Evolutionary conservation across 2,797 vertebrate species (phyloP).

Genomic region (Rhynchotus rufescens): DNA sequence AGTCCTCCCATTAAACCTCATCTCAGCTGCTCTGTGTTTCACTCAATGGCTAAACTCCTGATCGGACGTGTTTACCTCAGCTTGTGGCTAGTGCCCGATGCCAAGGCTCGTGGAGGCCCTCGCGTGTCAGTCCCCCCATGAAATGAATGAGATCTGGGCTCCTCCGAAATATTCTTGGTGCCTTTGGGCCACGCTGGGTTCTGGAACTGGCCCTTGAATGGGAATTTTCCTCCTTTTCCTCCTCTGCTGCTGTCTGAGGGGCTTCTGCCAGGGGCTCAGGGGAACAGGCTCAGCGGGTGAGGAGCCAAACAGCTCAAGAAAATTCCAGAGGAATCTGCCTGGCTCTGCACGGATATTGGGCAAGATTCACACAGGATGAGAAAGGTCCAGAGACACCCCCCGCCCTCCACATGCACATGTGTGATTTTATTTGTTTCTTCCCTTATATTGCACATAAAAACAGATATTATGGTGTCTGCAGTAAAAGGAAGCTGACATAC

Average conservation of each 20-base stretch:
- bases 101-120: neutral
- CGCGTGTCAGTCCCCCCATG: neutral
- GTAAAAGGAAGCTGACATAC: neutral
- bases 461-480: too few species aligned
- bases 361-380: neutral
- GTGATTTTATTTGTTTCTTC: fast-evolving
- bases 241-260: neutral
- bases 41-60: neutral
- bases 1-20: neutral
- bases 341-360: neutral
- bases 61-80: neutral
- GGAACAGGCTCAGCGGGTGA: neutral
- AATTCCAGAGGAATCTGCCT: neutral
- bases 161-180: neutral
- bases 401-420: neutral
- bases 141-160: neutral
- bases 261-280: neutral
- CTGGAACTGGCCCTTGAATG: neutral
- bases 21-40: neutral
- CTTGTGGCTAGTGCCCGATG: neutral
- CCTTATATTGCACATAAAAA: neutral
- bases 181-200: neutral
- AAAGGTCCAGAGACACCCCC: neutral
- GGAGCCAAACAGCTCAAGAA: neutral
- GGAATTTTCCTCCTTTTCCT: neutral